These are phyloP conservation scores for Adoxophyes honmai DNA, from an alignment of 1,140 invertebrate species.

Conservation along the genomic window DNA sequence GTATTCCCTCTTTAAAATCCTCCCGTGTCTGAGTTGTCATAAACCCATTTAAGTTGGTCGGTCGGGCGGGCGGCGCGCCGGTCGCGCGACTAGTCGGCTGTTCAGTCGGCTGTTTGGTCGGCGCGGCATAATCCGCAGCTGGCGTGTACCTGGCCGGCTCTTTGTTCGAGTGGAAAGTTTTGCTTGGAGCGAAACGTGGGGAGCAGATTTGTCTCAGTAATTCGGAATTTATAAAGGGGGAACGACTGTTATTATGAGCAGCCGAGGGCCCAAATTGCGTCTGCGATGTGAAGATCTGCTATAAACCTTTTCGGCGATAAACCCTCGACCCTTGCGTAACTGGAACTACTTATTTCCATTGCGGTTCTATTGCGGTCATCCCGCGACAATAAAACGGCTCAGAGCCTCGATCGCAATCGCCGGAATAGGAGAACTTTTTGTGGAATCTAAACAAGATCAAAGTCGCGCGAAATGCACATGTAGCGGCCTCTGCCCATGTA, in stretches of 20 bases:
- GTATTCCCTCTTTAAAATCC: slow-evolving; percentile 35
- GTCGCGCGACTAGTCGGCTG: slow-evolving; percentile 30
- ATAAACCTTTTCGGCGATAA: slow-evolving; percentile 12
- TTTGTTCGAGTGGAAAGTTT: slow-evolving; percentile 67
- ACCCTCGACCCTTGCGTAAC: slow-evolving; percentile 1
- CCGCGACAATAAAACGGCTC: background rate
- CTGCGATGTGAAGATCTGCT: background rate
- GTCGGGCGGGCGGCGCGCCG: slow-evolving; percentile 23
- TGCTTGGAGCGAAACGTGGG: slow-evolving; percentile 19
- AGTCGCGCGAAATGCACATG: slow-evolving; percentile 19
- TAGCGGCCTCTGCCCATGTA: background rate
- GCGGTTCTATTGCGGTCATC: slow-evolving; percentile 3
- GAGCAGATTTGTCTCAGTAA: slow-evolving; percentile 55
- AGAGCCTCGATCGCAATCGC: background rate
- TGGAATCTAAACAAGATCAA: slow-evolving; percentile 35
- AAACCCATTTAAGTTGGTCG: slow-evolving; percentile 60
- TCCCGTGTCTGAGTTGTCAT: slow-evolving; percentile 56
- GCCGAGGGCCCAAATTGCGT: slow-evolving; percentile 7
- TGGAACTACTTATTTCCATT: background rate
- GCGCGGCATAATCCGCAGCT: slow-evolving; percentile 56
- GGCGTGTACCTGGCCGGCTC: slow-evolving; percentile 62
- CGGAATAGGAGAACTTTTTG: background rate
- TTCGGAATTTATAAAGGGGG: slow-evolving; percentile 16
- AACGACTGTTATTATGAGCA: slow-evolving; percentile 11
- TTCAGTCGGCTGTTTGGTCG: slow-evolving; percentile 37